phyloP scores from a whole-genome alignment of 2,113 vertebrate species.

The Siniperca chuatsi region DNA sequence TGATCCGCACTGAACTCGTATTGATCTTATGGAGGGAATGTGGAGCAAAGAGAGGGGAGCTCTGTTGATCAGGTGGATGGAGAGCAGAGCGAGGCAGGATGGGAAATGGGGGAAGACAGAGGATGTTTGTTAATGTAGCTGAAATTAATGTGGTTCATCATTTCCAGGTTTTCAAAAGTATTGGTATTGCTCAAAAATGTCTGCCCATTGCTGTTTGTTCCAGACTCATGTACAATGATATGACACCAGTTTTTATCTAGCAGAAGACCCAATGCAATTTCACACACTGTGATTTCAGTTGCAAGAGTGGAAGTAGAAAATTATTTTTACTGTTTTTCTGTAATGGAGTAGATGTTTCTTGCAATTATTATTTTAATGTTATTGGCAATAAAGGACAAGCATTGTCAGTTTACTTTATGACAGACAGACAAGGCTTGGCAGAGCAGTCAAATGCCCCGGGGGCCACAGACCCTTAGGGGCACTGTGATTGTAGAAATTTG shows the following conservation, averaged over 20 bases:
- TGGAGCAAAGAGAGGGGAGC: constrained; percentile 1
- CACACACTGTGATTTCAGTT: constrained; percentile 34
- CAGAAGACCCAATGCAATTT: constrained; percentile 36
- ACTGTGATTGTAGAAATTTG: background rate
- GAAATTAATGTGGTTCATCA: background rate
- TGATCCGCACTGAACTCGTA: constrained; percentile 48
- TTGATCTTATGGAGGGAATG: constrained; percentile 36
- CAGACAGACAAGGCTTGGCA: background rate
- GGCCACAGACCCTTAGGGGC: background rate
- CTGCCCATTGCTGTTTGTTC: constrained; percentile 19
- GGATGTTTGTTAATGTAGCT: background rate
- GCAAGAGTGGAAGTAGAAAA: background rate
- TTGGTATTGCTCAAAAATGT: background rate
- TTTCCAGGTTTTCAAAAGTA: constrained; percentile 4
- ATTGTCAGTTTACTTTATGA: constrained; percentile 3
- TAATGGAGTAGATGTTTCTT: background rate
- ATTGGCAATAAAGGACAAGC: background rate
- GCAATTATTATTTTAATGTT: background rate
- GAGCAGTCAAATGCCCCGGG: background rate
- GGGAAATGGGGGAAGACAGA: background rate
- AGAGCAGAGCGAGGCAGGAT: background rate
- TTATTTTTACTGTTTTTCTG: constrained; percentile 4
- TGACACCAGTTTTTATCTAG: constrained; percentile 19
- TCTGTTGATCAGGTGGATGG: constrained; percentile 9
- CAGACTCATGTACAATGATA: constrained; percentile 6